phyloP scores from a whole-genome alignment of 2,888 invertebrate species.

The Allacma fusca region DNA sequence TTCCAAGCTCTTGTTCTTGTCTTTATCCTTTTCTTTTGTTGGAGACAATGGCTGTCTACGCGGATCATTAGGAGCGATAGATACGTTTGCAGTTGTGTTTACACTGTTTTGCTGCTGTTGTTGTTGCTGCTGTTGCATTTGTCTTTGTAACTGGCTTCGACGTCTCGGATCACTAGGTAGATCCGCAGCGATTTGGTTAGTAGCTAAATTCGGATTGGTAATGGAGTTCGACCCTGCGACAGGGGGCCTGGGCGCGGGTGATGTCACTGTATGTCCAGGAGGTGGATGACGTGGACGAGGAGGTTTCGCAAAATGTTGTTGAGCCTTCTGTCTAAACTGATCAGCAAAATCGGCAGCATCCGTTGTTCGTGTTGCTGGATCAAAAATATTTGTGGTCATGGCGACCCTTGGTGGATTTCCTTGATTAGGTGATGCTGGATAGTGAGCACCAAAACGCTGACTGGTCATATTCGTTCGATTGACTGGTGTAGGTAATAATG shows the following conservation, averaged over 20 bases:
- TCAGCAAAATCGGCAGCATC: neutral
- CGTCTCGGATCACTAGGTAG: conserved; percentile 45
- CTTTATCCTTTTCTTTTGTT: conserved; percentile 7
- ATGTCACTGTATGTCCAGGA: neutral
- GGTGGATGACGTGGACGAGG: conserved; percentile 32
- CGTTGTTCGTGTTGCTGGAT: neutral
- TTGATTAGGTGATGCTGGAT: conserved; percentile 14
- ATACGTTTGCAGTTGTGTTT: neutral
- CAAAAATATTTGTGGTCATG: conserved; percentile 18
- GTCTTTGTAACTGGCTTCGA: conserved; percentile 27
- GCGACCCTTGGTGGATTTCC: neutral
- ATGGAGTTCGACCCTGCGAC: conserved; percentile 32
- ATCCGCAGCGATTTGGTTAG: conserved; percentile 48
- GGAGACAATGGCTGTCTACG: conserved; percentile 2
- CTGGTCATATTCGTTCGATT: neutral
- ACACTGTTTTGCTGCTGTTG: conserved; percentile 23
- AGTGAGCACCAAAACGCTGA: conserved; percentile 17
- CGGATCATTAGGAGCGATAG: neutral
- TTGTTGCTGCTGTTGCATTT: conserved; percentile 28
- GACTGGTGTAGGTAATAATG: conserved; percentile 31
- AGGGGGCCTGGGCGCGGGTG: neutral
- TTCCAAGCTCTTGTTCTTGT: neutral
- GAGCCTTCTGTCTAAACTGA: conserved; percentile 43
- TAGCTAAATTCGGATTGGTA: conserved; percentile 39
- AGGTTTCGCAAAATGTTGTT: conserved; percentile 44